These are phyloP conservation scores for Psammodynastes pulverulentus DNA, from an alignment of 2,113 vertebrate genomes.

Conservation along the genomic window DNA sequence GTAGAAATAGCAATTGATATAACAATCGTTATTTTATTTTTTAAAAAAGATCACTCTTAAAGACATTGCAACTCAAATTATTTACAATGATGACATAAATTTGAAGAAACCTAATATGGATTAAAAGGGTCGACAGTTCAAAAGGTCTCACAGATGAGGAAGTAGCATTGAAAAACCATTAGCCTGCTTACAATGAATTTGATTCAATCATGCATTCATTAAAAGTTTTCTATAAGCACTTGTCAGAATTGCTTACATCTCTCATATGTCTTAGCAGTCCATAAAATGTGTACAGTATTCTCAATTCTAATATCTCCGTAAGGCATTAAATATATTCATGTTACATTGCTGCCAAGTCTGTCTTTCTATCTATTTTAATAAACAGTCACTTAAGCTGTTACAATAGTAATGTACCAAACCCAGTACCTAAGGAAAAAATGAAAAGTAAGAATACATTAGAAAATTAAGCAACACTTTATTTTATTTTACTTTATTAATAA, in stretches of 20 bases:
- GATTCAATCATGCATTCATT: slow-evolving; percentile 27
- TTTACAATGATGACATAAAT: slow-evolving; percentile 31
- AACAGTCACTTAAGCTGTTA: neutral
- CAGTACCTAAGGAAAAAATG: neutral
- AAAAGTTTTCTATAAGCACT: slow-evolving; percentile 42
- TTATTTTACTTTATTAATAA: neutral
- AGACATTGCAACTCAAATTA: slow-evolving; percentile 27
- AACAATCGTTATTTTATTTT: slow-evolving; percentile 37
- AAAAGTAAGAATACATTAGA: neutral
- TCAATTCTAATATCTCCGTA: slow-evolving; percentile 12
- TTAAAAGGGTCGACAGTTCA: neutral
- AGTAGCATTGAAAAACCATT: slow-evolving; percentile 5
- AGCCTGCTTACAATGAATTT: slow-evolving; percentile 29
- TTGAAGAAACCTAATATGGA: neutral
- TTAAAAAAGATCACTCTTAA: slow-evolving; percentile 27
- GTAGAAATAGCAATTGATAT: neutral
- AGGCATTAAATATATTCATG: slow-evolving; percentile 41
- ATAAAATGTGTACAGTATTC: slow-evolving; percentile 37
- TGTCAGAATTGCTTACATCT: slow-evolving; percentile 21
- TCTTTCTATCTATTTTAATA: neutral
- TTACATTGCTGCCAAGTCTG: slow-evolving; percentile 27
- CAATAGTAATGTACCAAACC: neutral
- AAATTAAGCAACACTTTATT: slow-evolving; percentile 13
- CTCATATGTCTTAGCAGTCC: slow-evolving; percentile 40
- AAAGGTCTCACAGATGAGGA: slow-evolving; percentile 17